A percentile compares a stretch with the other conserved stretches of the same genome.
Conservation (phyloP, 2,113 vertebrate species). For the Hiodon alosoides region DNA sequence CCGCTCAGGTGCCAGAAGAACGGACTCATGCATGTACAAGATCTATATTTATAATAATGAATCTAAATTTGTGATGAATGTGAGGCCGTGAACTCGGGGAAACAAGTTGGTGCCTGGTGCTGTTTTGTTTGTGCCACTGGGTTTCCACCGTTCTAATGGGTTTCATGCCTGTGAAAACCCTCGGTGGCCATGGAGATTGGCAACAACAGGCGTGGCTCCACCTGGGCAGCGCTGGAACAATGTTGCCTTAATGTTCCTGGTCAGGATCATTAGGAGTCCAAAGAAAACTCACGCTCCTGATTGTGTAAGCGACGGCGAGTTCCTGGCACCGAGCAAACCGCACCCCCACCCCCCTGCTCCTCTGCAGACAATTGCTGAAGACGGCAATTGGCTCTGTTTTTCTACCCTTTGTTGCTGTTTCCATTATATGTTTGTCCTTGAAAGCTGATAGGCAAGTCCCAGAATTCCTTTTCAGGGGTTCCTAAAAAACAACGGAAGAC, state of each 20-base stretch:
- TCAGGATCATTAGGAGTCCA: constrained; percentile 8
- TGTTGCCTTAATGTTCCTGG: neutral
- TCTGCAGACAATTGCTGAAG: constrained; percentile 30
- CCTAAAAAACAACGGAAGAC: neutral
- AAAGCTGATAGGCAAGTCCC: neutral
- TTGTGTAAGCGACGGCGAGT: neutral
- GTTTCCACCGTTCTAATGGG: constrained; percentile 35
- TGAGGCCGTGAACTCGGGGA: constrained; percentile 31
- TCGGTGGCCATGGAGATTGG: constrained; percentile 34
- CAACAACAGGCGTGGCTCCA: constrained; percentile 22
- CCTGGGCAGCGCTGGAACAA: neutral
- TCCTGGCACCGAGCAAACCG: neutral
- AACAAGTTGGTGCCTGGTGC: constrained; percentile 39
- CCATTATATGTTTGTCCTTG: constrained; percentile 37
- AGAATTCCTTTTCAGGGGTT: neutral
- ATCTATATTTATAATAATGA: constrained; percentile 53
- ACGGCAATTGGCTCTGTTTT: constrained; percentile 33
- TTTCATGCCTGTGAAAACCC: constrained; percentile 28
- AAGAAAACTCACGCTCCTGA: constrained; percentile 2
- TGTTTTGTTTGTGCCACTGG: constrained; percentile 43
- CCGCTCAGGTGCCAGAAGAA: constrained; percentile 17
- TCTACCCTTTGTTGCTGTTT: constrained; percentile 31
- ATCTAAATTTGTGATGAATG: constrained; percentile 45
- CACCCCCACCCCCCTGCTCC: neutral
- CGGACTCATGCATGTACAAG: constrained; percentile 21